phyloP scores from a whole-genome alignment of 2,888 invertebrate species.

The Noctua comes region DNA sequence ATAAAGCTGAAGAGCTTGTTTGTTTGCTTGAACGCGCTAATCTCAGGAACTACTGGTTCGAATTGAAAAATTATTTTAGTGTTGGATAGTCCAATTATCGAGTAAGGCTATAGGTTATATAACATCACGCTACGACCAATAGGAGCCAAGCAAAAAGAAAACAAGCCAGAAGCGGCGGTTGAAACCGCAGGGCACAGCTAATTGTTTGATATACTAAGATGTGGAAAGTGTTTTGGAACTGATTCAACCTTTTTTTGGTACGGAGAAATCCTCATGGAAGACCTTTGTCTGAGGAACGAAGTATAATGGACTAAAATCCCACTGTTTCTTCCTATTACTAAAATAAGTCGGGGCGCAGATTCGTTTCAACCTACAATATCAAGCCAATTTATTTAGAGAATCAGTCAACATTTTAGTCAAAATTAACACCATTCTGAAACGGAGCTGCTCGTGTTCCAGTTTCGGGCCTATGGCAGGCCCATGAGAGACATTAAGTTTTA shows the following conservation, averaged over 20 bases:
- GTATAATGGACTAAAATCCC: background rate
- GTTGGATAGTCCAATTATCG: too few relatives aligned
- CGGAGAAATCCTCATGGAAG: background rate
- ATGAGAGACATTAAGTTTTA: conserved; percentile 18
- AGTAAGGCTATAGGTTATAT: too few relatives aligned
- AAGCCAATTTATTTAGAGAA: background rate
- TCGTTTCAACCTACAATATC: background rate
- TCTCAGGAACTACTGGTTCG: too few relatives aligned
- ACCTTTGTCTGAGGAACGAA: background rate
- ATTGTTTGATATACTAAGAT: background rate
- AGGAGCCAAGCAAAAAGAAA: too few relatives aligned
- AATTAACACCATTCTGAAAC: background rate
- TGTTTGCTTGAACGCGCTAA: too few relatives aligned
- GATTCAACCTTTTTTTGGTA: background rate
- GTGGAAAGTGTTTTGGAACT: background rate
- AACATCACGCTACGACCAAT: too few relatives aligned
- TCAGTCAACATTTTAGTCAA: background rate
- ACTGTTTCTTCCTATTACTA: background rate
- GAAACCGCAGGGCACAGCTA: too few relatives aligned
- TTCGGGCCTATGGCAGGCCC: background rate
- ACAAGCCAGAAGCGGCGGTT: too few relatives aligned
- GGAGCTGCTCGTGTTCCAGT: background rate
- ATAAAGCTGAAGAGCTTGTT: too few relatives aligned
- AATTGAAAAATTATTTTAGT: too few relatives aligned
- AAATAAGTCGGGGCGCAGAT: background rate